Evolutionary conservation across 2,113 vertebrate species (phyloP).

Genomic region (Dolichallabes microphthalmus): DNA sequence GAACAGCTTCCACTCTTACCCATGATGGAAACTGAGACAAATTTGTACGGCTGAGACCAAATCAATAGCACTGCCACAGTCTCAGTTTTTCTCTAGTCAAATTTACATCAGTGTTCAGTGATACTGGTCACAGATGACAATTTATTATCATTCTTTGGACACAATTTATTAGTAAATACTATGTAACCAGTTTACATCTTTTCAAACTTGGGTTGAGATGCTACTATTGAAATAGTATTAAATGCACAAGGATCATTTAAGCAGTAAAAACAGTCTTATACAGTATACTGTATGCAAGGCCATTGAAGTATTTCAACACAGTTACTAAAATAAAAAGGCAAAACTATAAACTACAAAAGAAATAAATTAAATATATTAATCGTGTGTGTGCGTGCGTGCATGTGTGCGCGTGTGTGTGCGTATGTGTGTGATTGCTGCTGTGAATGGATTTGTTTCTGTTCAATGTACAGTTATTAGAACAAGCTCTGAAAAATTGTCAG

Average conservation of each 20-base stretch:
- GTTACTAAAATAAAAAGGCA: background rate
- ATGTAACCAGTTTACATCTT: background rate
- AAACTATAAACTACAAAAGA: background rate
- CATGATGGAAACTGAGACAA: conserved; percentile 5
- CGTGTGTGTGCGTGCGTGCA: background rate
- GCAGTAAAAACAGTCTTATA: background rate
- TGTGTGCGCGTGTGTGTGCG: no score
- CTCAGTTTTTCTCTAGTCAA: background rate
- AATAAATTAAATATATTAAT: no score
- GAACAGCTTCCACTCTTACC: conserved; percentile 25
- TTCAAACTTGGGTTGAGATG: background rate
- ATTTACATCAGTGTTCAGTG: background rate
- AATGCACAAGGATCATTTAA: background rate
- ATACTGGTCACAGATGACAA: background rate
- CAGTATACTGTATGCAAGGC: background rate
- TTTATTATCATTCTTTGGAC: background rate
- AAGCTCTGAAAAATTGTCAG: background rate
- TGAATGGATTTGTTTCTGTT: background rate
- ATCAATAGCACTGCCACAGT: conserved; percentile 15
- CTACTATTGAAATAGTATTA: background rate
- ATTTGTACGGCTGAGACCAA: background rate
- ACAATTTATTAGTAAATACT: background rate
- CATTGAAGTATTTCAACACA: background rate
- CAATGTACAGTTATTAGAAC: background rate
- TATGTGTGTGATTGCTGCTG: background rate